These are phyloP conservation scores for Vanacampus margaritifer DNA, from an alignment of 2,113 vertebrate genomes.

Conservation along the genomic window DNA sequence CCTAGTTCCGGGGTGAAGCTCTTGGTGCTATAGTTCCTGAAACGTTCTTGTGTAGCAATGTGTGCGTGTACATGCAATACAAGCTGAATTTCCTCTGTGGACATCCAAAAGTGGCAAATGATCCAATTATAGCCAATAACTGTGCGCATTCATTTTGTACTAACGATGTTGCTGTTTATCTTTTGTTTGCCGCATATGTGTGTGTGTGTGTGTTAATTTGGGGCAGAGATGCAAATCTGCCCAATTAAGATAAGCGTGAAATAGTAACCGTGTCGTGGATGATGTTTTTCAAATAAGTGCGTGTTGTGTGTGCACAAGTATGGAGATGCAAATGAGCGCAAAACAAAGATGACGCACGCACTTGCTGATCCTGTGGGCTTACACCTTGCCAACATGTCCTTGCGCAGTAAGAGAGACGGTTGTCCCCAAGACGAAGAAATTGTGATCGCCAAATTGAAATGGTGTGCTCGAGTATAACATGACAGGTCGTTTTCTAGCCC, in stretches of 20 bases:
- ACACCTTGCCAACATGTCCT: neutral
- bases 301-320: too few relatives aligned
- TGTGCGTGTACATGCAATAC: neutral
- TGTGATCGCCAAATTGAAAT: conserved; percentile 1
- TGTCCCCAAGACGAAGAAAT: conserved; percentile 9
- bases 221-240: neutral
- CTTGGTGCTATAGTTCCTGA: too few relatives aligned
- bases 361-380: neutral
- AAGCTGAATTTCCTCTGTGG: neutral
- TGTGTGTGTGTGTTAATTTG: conserved; percentile 14
- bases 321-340: neutral
- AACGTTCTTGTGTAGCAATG: too few relatives aligned
- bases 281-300: too few relatives aligned
- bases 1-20: too few relatives aligned
- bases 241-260: too few relatives aligned
- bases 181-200: too few relatives aligned
- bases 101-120: neutral
- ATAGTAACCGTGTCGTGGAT: too few relatives aligned
- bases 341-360: too few relatives aligned
- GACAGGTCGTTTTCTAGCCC: neutral
- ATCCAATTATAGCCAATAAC: neutral
- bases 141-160: neutral
- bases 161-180: neutral
- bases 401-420: conserved; percentile 5
- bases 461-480: too few relatives aligned